These are phyloP conservation scores for Drosophila ustulata DNA, from an alignment of 2,888 invertebrate species.

Conservation along the genomic window DNA sequence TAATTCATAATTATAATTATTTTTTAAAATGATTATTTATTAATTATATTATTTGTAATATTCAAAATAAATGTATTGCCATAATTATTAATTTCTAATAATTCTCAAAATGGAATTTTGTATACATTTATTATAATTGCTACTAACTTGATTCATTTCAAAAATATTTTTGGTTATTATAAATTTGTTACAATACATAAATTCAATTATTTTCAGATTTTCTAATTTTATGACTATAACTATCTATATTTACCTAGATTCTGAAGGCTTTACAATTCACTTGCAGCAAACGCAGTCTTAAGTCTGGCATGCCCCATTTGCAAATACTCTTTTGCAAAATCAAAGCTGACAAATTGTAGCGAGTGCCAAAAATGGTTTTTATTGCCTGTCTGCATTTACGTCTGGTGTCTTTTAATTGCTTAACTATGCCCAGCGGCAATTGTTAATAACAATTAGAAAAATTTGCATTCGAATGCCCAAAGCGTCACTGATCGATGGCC, in stretches of 20 bases:
- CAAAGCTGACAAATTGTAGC: slow-evolving; percentile 45
- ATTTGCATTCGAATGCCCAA: slow-evolving; percentile 59
- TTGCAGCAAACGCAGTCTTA: not conserved
- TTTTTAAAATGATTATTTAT: too few species aligned
- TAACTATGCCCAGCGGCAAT: slow-evolving; percentile 74
- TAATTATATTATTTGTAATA: too few species aligned
- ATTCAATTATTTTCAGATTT: too few species aligned
- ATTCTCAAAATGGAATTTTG: too few species aligned
- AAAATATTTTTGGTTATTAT: too few species aligned
- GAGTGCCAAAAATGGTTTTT: slow-evolving; percentile 44
- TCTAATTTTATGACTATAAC: not conserved
- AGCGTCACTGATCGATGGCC: slow-evolving; percentile 32
- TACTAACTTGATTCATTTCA: too few species aligned
- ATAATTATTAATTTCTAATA: not conserved
- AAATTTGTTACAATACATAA: too few species aligned
- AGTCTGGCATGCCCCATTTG: not conserved
- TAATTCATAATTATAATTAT: too few species aligned
- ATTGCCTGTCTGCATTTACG: slow-evolving; percentile 42
- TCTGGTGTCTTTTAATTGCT: slow-evolving; percentile 74
- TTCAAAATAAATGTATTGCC: not conserved
- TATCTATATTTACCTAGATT: too few species aligned
- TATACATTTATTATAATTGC: too few species aligned
- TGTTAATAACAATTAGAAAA: slow-evolving; percentile 76
- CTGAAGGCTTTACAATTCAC: not conserved
- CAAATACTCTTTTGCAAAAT: slow-evolving; percentile 13